These are phyloP conservation scores for Rhopilema esculentum DNA, from an alignment of 30 jellyfish, hydroid and myxozoan genomes.

Conservation along the genomic window DNA sequence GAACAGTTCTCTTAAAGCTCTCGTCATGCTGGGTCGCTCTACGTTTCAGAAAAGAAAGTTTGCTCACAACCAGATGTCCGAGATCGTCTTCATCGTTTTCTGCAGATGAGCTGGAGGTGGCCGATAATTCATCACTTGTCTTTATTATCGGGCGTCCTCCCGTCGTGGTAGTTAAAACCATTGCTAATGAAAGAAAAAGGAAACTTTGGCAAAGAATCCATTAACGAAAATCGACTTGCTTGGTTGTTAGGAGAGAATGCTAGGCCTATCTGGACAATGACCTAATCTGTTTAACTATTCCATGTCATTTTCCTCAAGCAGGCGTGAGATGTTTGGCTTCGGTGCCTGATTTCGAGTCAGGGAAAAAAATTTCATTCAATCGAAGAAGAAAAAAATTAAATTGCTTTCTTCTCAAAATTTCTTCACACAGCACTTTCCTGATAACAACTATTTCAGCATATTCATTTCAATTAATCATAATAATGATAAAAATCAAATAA, in stretches of 20 bases:
- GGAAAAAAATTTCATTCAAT: neutral
- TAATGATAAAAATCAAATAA: too few relatives aligned
- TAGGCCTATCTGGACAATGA: constrained; percentile 46
- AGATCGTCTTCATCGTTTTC: neutral
- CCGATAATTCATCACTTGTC: neutral
- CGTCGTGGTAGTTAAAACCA: neutral
- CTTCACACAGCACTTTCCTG: constrained; percentile 1
- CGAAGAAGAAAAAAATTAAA: neutral
- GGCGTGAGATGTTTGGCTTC: neutral
- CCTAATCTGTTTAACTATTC: constrained; percentile 14
- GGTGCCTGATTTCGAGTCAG: neutral
- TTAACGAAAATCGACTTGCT: neutral
- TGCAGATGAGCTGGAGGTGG: neutral
- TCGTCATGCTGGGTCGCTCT: constrained; percentile 52
- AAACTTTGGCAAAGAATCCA: neutral
- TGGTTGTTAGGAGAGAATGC: neutral
- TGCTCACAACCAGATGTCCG: constrained; percentile 41
- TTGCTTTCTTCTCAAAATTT: neutral
- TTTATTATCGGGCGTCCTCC: constrained; percentile 5
- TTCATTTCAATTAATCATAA: too few relatives aligned
- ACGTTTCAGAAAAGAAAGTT: constrained; percentile 31
- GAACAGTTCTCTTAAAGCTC: constrained; percentile 7
- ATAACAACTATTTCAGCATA: too few relatives aligned
- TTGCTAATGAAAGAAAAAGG: neutral
- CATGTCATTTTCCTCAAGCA: constrained; percentile 37